A percentile compares a stretch with the other conserved stretches of the same genome.
Evolutionary conservation across 1,140 invertebrate genomes (phyloP).

Genomic region (Leptestheria dahalacensis): DNA sequence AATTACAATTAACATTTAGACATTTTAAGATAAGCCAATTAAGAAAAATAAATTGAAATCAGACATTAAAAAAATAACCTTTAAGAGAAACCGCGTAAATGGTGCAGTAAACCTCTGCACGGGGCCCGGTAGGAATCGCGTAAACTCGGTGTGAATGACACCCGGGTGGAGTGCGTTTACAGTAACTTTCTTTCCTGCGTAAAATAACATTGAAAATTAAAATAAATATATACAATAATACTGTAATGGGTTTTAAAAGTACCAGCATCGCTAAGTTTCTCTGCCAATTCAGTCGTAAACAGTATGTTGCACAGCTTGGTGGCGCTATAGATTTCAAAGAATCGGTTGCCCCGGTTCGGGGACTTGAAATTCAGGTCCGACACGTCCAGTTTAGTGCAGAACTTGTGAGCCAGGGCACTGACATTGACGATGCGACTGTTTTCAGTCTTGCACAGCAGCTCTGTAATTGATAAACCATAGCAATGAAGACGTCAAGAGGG

Average conservation of each 20-base stretch:
- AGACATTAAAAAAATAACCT: constrained; percentile 13
- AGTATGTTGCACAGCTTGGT: constrained; percentile 36
- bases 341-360: neutral
- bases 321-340: constrained; percentile 21
- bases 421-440: constrained; percentile 35
- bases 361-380: constrained; percentile 27
- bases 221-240: neutral
- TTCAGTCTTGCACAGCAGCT: constrained; percentile 31
- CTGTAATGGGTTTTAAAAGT: constrained; percentile 1
- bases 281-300: constrained; percentile 30
- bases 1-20: too few relatives aligned
- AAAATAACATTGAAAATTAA: neutral
- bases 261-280: constrained; percentile 24
- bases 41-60: neutral
- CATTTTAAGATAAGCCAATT: too few relatives aligned
- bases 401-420: constrained; percentile 34
- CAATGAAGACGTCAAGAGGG: too few relatives aligned
- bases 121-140: constrained; percentile 20
- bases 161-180: constrained; percentile 38
- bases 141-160: constrained; percentile 32
- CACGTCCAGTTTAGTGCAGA: constrained; percentile 28
- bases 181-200: constrained; percentile 26
- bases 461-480: too few relatives aligned
- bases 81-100: constrained; percentile 8
- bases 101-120: neutral